Base-by-base conservation (phyloP, 1,140 invertebrate genomes). In the Aphaenogaster ashmeadi region DNA sequence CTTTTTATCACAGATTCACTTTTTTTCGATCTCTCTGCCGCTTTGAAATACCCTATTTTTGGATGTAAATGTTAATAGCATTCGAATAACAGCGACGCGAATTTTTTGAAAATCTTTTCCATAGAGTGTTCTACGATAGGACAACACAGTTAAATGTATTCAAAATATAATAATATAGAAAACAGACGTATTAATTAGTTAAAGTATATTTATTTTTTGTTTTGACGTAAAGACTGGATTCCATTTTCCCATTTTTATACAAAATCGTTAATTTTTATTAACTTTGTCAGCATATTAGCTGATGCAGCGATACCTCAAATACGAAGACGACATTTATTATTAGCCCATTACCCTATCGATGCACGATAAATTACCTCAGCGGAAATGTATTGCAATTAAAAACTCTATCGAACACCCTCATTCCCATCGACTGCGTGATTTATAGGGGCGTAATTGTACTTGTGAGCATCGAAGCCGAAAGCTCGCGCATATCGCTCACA, bases 401-500 rank as follows among this genome's bases (percentile, higher is more conserved):
- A 83, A 83, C 67, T 74, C 50, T 83, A 83, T 83, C 80, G 67
- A 74, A 27, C 54, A 83, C 27, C 54, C 67, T 74, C 80, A 83
- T 74, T 74, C 67, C 80, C 18, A 74, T 60, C 80, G 54, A 84
- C 21, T 18, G n/a, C 33, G 54, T 75, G 80, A 84, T 84, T 84
- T 84, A 84, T 84, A 75, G 80, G 41, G 27, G 80, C 33, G 54
- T 84, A 84, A 84, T 84, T 75, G 80, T 75, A 75, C 80, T 84
- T 83, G 80, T n/a, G 69, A 83, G 80, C 80, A 74, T 75, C 80
- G 69, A 60, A 83, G 80, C 67, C 54, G 69, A 84, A 84, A 84
- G 69, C 80, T 60, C 67, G 80, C 80, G 52, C 80, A 69, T 74
- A 74, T 84, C 54, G 67, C 69, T 56, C 52, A n/a, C 54, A 84